phyloP scores from a whole-genome alignment of 2,113 vertebrate species.

The Salminus brasiliensis region DNA sequence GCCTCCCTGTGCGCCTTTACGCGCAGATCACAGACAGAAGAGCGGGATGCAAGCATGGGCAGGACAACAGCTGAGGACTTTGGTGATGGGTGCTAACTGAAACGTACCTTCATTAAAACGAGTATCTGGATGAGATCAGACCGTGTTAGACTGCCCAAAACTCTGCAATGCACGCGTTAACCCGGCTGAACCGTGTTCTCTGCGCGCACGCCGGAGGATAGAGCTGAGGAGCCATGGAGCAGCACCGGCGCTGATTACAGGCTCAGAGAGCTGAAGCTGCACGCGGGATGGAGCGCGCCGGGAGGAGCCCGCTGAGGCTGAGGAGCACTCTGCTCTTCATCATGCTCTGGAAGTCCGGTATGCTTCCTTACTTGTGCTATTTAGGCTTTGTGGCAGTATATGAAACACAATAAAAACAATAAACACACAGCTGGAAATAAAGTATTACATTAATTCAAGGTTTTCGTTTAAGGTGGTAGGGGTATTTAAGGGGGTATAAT shows the following conservation, averaged over 20 bases:
- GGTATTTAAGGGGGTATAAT: no score
- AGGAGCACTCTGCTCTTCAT: constrained; percentile 61
- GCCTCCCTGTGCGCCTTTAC: neutral
- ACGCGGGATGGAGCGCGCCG: constrained; percentile 61
- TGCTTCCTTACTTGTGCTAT: constrained; percentile 36
- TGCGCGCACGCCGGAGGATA: neutral
- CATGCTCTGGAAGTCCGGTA: constrained; percentile 69
- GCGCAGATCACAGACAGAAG: neutral
- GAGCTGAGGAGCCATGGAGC: neutral
- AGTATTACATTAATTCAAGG: no score
- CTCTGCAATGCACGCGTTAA: neutral
- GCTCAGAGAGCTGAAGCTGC: neutral
- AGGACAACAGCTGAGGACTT: neutral
- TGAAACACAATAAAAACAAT: no score
- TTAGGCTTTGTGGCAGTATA: neutral
- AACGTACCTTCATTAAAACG: neutral
- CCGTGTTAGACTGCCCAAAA: neutral
- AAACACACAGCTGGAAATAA: no score
- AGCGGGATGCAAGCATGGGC: neutral
- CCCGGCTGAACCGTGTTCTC: neutral
- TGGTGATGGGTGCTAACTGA: neutral
- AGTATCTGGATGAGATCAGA: neutral
- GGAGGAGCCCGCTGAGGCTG: constrained; percentile 60
- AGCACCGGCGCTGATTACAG: neutral
- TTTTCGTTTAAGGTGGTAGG: no score